phyloP scores from a whole-genome alignment of 2,113 vertebrate species.

The Labrus mixtus region DNA sequence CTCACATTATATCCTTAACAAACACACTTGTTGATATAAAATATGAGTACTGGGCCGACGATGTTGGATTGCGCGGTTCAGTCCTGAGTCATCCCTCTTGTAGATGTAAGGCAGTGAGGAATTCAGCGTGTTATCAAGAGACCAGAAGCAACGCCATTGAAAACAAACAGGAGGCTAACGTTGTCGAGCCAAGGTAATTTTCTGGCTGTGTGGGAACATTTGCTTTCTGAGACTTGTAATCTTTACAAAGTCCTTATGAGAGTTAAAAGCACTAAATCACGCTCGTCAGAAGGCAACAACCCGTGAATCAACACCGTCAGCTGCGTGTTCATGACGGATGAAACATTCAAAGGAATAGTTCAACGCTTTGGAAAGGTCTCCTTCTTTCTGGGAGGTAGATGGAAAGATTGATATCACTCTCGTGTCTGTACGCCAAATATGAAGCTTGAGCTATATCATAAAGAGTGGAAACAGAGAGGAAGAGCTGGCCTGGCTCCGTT shows the following conservation, averaged over 20 bases:
- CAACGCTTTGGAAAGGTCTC: conserved; percentile 4
- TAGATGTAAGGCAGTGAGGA: conserved; percentile 24
- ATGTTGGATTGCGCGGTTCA: conserved; percentile 8
- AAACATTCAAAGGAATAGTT: neutral
- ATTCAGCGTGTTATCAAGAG: conserved; percentile 39
- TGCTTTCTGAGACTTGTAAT: neutral
- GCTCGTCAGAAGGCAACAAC: neutral
- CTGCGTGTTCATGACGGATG: conserved; percentile 1
- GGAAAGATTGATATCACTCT: neutral
- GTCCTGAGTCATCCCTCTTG: conserved; percentile 20
- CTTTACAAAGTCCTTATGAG: conserved; percentile 10
- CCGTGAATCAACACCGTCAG: conserved; percentile 1
- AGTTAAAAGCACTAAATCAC: conserved; percentile 10
- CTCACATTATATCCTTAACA: neutral
- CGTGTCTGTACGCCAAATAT: neutral
- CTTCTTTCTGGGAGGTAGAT: neutral
- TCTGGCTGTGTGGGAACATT: conserved; percentile 18
- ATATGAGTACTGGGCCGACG: neutral
- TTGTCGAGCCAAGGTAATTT: conserved; percentile 18
- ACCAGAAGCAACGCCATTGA: conserved; percentile 13
- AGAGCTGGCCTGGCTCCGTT: too few relatives aligned
- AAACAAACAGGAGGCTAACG: conserved; percentile 32
- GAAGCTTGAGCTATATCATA: neutral
- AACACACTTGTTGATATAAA: conserved; percentile 18
- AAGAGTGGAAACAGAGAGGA: neutral